Base-by-base conservation (phyloP, 1,140 invertebrate species). In the Ericerus pela region DNA sequence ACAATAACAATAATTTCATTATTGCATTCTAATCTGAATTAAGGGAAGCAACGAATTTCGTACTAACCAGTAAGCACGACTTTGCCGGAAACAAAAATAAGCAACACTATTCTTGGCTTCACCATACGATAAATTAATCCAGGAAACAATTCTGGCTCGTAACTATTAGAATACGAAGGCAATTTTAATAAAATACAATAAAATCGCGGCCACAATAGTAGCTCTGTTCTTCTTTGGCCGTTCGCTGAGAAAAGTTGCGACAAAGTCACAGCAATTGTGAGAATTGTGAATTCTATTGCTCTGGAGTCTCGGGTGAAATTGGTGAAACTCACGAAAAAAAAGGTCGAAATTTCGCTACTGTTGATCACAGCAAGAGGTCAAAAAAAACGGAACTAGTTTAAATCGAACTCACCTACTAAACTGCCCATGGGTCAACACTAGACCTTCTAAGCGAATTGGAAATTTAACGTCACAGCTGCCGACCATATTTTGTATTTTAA, bases 401-500 rank as follows among this genome's bases (percentile, higher is more conserved):
- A 54, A 12, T 31, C 14, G 37, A 60, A 51, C 59, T 62, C 65
- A 79, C 62, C 90, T 95, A 69, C 90, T 95, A 74, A 99, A 99
- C 73, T 97, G 93, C 64, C 86, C 85, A 72, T 99, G 96, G 12
- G 90, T 96, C 18, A 98, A 74, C 47, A 96, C 92, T 47, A 99
- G 75, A 54, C 93, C 94, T 77, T 99, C 96, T 43, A 99, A 73
- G 66, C 94, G 80, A 62, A 99, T 98, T 4, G 95, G 94, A 74
- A 99, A 99, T 70, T 96, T 96, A 0, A 99, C 94, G 75, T 99
- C 96, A 75, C 94, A 98, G 66, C 91, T 97, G 11, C 94, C 96
- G 37, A 99, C 96, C 93, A 99, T 99, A 69, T 99, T 99, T 75
- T 99, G 96, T 62, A 99, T 96, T 78, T 99, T 99, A 68, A 99